Evolutionary conservation across 2,797 vertebrate species (phyloP).

Genomic region (Artibeus lituratus): DNA sequence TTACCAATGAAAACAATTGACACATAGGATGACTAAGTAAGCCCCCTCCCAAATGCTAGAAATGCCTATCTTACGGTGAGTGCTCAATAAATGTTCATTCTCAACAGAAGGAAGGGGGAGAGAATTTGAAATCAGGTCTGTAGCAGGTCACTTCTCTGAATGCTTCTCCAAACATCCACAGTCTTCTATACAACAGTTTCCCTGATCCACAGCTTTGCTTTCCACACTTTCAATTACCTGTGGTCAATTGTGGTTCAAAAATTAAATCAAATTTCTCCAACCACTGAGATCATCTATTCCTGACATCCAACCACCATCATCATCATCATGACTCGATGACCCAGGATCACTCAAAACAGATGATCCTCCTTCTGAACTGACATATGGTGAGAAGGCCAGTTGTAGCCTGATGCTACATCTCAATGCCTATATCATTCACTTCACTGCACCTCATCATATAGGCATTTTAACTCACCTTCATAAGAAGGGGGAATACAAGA

Average conservation of each 20-base stretch:
- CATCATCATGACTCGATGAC: not conserved
- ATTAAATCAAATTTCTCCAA: not conserved
- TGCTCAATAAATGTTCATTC: not conserved
- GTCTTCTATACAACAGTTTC: not conserved
- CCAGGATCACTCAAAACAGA: not conserved
- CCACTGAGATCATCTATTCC: not conserved
- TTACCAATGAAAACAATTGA: not conserved
- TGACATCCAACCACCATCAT: not conserved
- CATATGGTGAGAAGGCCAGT: not conserved
- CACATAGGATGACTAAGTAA: not conserved
- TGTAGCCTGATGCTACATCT: not conserved
- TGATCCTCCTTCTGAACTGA: not conserved
- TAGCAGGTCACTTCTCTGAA: not conserved
- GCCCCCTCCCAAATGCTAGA: not conserved
- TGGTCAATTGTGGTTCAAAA: not conserved
- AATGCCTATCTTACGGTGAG: not conserved
- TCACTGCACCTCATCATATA: not conserved
- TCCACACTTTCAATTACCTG: not conserved
- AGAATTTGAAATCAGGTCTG: not conserved
- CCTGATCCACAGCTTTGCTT: not conserved
- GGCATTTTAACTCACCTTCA: not conserved
- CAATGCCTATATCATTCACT: not conserved
- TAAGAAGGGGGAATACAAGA: not conserved
- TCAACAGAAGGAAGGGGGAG: not conserved
- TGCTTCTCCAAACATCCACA: not conserved